These are phyloP conservation scores for Philereme vetulata DNA, from an alignment of 2,888 invertebrate genomes.

Conservation along the genomic window DNA sequence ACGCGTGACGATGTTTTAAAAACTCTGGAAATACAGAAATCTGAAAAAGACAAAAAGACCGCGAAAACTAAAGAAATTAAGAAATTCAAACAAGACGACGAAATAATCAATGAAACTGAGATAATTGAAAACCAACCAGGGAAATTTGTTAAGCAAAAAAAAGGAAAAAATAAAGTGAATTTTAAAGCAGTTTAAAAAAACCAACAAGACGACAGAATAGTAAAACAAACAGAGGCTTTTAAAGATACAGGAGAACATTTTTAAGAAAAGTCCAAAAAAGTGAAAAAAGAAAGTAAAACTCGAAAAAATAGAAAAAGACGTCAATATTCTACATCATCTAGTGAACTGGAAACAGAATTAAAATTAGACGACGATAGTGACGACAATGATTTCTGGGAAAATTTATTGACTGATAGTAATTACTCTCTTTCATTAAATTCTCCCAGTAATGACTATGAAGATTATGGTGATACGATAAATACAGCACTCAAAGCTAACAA, in stretches of 20 bases:
- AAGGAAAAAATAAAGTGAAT: no score
- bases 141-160: no score
- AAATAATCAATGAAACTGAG: no score
- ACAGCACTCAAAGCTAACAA: slow-evolving; percentile 21
- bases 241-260: neutral
- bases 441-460: neutral
- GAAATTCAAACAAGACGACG: no score
- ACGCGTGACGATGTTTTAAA: slow-evolving; percentile 21
- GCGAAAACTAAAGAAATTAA: no score
- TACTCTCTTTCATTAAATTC: no score
- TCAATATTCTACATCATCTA: no score
- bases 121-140: no score
- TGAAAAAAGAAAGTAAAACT: slow-evolving; percentile 11
- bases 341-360: slow-evolving; percentile 12
- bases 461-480: slow-evolving; percentile 16
- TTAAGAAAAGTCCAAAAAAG: slow-evolving; percentile 11
- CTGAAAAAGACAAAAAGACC: neutral
- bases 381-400: slow-evolving; percentile 22
- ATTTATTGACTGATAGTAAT: slow-evolving; percentile 16
- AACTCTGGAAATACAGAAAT: slow-evolving; percentile 8
- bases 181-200: neutral
- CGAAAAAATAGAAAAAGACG: slow-evolving; percentile 13
- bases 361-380: slow-evolving; percentile 26
- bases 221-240: no score
- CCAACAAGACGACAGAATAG: slow-evolving; percentile 1